Evolutionary conservation across 2,888 invertebrate genomes (phyloP), one percentile per base, ranked within the genome.

Genomic region (Heliothis peltigera): DNA sequence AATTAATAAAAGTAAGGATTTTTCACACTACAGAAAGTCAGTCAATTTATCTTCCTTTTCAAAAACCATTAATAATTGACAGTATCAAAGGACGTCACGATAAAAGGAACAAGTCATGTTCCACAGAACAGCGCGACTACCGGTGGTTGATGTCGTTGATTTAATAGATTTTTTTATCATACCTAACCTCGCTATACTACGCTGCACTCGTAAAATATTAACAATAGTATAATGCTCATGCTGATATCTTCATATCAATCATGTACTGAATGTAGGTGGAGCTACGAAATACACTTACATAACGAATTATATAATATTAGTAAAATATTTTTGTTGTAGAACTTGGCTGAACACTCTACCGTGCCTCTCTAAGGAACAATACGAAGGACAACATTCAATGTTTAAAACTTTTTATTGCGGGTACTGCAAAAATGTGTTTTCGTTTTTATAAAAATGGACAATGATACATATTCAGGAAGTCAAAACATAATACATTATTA

Each of bases 221-320:
- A 52, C 75, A 78, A 78, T 75, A 75, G 66, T 64, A 55, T 70
- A 74, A 72, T 64, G 58, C 66, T 75, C 76, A 81, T 79, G 76
- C 79, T 77, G 73, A 79, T 78, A 82, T 54, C 59, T 81, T 81
- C 80, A 82, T 79, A 83, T 80, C 79, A 77, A 75, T 68, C 71
- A 77, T 64, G 62, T 75, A 68, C 57, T 61, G 64, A 70, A 48
- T 58, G 56, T 47, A 57, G 32, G 18, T 74, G 66, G 59, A 73
- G 63, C 64, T 52, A 63, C 67, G 60, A 51, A 67, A 52, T 68
- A 46, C 51, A 25, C 18, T 18, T 18, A 42, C 18, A 39, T 22
- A 21, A 19, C n/a, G n/a, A 51, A 32, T 0, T 28, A 7, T 8
- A 2, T 17, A 59, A 47, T 12, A 21, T 19, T 12, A 32, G 32